Evolutionary conservation across 2,888 invertebrate species (phyloP), one percentile per base, ranked within the genome.

Genomic region (Dorcus parallelipipedus): DNA sequence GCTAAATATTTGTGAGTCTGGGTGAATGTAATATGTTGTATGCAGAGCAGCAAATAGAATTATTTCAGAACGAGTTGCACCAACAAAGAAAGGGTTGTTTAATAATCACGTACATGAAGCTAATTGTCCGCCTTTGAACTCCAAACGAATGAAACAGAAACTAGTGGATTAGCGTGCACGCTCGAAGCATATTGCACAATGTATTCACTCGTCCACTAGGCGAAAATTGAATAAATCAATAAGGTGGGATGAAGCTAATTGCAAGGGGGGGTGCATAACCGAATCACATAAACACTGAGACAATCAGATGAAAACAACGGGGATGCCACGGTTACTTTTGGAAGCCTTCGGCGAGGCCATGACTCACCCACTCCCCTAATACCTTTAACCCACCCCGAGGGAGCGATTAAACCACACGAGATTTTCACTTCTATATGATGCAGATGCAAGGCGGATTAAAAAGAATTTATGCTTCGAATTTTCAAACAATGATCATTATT

Each of bases 251-350:
- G 56, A 57, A 54, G 63, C 67, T 67, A 67, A 67, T 67, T 66
- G 61, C 60, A 40, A 20, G 20, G 42, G 55, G 65, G 64, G 64
- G 58, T 56, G 57, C 57, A 58, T 66, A 67, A 67, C 67, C 62
- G 67, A 66, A 70, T 70, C 69, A 67, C 61, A 68, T 66, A 68
- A 69, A 69, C 65, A 69, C 67, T 62, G 67, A 64, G 66, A 69
- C 69, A 70, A 70, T 70, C 69, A 67, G 69, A 68, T 70, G 67
- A 69, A 65, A 69, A 65, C 70, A 67, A 68, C 65, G 61, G 69
- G 69, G 64, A 52, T 59, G 54, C 66, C 43, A 53, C 56, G 49
- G 61, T 53, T 59, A 48, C 42, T 56, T 53, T 52, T 49, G 55
- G 38, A 52, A 60, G 57, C 64, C 56, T 61, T 58, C 53, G 52